Percentiles rank a stretch among this genome's conserved stretches.
These are phyloP conservation scores for Carcina quercana DNA, from an alignment of 2,888 invertebrate genomes.

Conservation along the genomic window DNA sequence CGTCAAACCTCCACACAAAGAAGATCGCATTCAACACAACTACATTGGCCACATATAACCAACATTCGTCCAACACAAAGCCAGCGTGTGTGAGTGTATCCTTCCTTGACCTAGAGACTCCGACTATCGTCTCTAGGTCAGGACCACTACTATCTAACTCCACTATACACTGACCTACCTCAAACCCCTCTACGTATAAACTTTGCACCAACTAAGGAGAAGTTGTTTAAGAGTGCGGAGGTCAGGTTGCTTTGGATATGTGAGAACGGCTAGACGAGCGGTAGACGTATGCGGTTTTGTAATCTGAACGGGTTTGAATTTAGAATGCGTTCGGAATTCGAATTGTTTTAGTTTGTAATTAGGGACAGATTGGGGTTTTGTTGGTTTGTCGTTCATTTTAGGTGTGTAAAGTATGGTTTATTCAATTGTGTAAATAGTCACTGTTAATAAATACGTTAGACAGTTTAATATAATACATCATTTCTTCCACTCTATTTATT, in stretches of 20 bases:
- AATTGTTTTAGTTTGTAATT: background rate
- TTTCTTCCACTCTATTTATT: too few species aligned
- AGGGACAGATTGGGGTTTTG: background rate
- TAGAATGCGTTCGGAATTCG: slow-evolving; percentile 17
- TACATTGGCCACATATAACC: background rate
- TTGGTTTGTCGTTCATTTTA: background rate
- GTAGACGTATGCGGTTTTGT: slow-evolving; percentile 45
- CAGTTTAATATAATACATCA: too few species aligned
- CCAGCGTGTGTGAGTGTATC: slow-evolving; percentile 60
- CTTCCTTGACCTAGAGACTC: slow-evolving; percentile 70
- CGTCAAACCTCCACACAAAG: background rate
- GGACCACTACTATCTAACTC: slow-evolving; percentile 20
- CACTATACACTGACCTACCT: slow-evolving; percentile 7
- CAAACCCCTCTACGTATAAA: slow-evolving; percentile 4
- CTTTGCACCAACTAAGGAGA: slow-evolving; percentile 17
- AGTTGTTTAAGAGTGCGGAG: slow-evolving; percentile 33
- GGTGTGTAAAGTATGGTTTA: too few species aligned
- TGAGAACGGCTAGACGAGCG: slow-evolving; percentile 61
- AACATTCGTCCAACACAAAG: background rate
- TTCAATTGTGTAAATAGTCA: too few species aligned
- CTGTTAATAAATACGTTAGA: too few species aligned
- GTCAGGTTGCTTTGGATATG: slow-evolving; percentile 35
- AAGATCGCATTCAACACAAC: slow-evolving; percentile 1
- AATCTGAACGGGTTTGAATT: slow-evolving; percentile 24
- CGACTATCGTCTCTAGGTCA: slow-evolving; percentile 69